phyloP scores from a whole-genome alignment of 2,113 vertebrate genomes.

The Petrocephalus zakoni region DNA sequence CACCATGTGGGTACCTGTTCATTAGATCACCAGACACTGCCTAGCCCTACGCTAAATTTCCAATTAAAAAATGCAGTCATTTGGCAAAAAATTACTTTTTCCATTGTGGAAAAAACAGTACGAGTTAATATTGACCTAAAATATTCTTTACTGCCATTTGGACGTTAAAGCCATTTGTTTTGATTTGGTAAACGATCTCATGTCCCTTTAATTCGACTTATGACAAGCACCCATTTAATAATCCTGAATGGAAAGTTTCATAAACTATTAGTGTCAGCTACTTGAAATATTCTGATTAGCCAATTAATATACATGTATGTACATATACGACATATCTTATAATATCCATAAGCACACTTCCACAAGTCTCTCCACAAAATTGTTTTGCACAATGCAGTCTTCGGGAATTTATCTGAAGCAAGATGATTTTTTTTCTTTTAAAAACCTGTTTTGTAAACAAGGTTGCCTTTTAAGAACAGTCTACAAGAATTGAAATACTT shows the following conservation, averaged over 20 bases:
- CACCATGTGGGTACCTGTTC: not conserved
- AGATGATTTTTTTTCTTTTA: not conserved
- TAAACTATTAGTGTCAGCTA: not conserved
- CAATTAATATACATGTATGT: not conserved
- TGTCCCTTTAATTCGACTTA: slow-evolving; percentile 13
- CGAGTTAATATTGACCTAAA: not conserved
- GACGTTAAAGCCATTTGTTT: not conserved
- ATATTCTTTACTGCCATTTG: not conserved
- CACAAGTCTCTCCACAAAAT: not conserved
- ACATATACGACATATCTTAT: slow-evolving; percentile 5
- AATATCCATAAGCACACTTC: not conserved
- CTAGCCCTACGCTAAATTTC: slow-evolving; percentile 6
- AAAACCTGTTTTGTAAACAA: slow-evolving; percentile 51
- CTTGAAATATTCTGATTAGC: slow-evolving; percentile 1
- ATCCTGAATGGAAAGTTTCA: slow-evolving; percentile 18
- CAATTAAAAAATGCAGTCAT: not conserved
- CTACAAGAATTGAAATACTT: slow-evolving; percentile 1
- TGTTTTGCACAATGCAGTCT: slow-evolving; percentile 1
- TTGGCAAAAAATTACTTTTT: slow-evolving; percentile 1
- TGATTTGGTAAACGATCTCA: slow-evolving; percentile 13
- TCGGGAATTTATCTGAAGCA: slow-evolving; percentile 2
- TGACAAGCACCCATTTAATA: slow-evolving; percentile 31
- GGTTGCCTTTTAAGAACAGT: slow-evolving; percentile 19
- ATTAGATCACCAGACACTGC: not conserved
- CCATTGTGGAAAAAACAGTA: not conserved